A percentile compares a stretch with the other conserved stretches of the same genome.
phyloP scores from a whole-genome alignment of 2,113 vertebrate species.

The Pelobates fuscus region DNA sequence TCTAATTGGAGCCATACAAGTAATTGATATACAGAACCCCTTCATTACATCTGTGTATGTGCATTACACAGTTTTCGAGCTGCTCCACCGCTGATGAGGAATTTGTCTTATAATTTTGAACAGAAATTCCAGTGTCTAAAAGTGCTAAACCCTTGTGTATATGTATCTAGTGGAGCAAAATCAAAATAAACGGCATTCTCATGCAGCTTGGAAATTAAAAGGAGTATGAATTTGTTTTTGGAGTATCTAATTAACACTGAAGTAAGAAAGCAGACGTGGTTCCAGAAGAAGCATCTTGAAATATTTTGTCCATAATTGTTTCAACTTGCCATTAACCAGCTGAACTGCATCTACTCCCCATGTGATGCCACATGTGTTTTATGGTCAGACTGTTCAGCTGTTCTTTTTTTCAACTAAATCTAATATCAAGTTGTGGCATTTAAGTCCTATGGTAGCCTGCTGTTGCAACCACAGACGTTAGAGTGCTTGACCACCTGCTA shows the following conservation, averaged over 20 bases:
- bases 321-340: constrained; percentile 19
- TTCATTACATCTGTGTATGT: constrained; percentile 39
- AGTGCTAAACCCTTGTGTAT: constrained; percentile 16
- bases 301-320: constrained; percentile 37
- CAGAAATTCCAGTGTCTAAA: constrained; percentile 16
- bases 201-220: not conserved
- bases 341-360: not conserved
- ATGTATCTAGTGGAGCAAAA: constrained; percentile 15
- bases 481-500: constrained; percentile 44
- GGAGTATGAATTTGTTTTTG: constrained; percentile 1
- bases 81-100: constrained; percentile 43
- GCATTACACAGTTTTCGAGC: constrained; percentile 23
- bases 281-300: constrained; percentile 22
- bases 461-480: constrained; percentile 28
- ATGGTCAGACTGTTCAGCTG: constrained; percentile 35
- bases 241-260: constrained; percentile 21
- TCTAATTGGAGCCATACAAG: too few relatives aligned
- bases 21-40: not conserved
- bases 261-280: not conserved
- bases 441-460: constrained; percentile 35
- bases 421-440: constrained; percentile 47
- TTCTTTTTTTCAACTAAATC: constrained; percentile 35
- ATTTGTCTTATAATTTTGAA: constrained; percentile 38
- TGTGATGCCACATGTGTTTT: constrained; percentile 18
- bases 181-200: constrained; percentile 33